Conservation (phyloP, 2,888 invertebrate species). For the Parnassius apollo region DNA sequence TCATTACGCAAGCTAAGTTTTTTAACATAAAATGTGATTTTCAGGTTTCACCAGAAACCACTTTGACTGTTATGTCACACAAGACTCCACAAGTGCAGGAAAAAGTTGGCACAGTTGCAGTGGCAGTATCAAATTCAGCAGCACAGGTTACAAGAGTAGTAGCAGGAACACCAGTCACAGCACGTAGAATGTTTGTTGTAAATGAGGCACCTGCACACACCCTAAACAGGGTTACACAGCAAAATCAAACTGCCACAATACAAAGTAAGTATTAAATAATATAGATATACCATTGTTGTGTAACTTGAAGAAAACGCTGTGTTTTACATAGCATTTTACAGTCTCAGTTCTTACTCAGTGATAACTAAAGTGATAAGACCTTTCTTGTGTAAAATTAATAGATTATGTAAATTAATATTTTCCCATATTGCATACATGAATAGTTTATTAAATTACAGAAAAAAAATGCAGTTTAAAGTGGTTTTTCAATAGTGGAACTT, state of each 20-base stretch:
- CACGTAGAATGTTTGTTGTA: constrained; percentile 74
- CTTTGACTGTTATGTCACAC: constrained; percentile 75
- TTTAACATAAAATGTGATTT: constrained; percentile 30
- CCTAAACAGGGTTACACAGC: constrained; percentile 68
- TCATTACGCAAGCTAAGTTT: no score
- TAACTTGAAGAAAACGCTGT: no score
- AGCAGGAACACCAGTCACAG: constrained; percentile 60
- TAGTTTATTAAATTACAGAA: no score
- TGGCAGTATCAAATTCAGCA: constrained; percentile 67
- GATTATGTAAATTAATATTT: no score
- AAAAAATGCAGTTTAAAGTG: no score
- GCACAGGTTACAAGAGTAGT: constrained; percentile 72
- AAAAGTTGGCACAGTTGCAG: constrained; percentile 69
- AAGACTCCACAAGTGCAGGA: constrained; percentile 77
- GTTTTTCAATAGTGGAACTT: no score
- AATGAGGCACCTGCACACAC: constrained; percentile 70
- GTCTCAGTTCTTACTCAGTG: neutral
- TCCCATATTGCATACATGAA: no score
- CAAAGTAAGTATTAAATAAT: constrained; percentile 58
- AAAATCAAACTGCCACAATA: constrained; percentile 74
- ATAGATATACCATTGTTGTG: no score
- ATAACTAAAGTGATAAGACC: no score
- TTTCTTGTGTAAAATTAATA: no score
- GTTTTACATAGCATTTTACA: neutral
- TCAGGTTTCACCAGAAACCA: constrained; percentile 76